phyloP scores from a whole-genome alignment of 2,888 invertebrate species.

The Itoplectis maculator region DNA sequence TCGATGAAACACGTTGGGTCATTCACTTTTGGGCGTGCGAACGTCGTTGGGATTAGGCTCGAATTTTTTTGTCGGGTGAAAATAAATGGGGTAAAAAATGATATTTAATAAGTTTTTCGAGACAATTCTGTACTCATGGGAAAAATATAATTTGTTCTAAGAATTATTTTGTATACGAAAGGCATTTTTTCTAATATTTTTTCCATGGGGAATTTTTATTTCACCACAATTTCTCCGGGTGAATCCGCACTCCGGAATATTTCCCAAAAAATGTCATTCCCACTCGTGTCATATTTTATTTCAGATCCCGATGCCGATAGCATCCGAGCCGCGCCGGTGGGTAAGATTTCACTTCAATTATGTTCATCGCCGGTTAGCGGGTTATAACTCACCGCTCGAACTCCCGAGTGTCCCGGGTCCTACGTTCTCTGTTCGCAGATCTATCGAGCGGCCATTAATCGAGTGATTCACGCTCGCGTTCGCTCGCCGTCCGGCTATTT shows the following conservation, averaged over 20 bases:
- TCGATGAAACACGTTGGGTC: slow-evolving; percentile 9
- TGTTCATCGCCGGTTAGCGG: slow-evolving; percentile 5
- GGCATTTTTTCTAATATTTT: too few relatives aligned
- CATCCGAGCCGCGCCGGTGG: too few relatives aligned
- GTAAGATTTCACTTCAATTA: background rate
- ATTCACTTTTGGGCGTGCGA: background rate
- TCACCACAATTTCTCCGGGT: too few relatives aligned
- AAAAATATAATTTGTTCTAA: too few relatives aligned
- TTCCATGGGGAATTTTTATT: too few relatives aligned
- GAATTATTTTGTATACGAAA: too few relatives aligned
- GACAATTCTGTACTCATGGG: background rate
- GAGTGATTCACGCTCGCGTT: slow-evolving; percentile 65
- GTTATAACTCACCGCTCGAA: background rate
- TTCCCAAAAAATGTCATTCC: too few relatives aligned
- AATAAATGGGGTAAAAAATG: too few relatives aligned
- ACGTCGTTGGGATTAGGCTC: slow-evolving; percentile 9
- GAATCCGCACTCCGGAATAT: too few relatives aligned
- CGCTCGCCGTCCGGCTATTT: slow-evolving; percentile 57
- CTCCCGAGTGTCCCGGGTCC: background rate
- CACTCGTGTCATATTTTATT: too few relatives aligned
- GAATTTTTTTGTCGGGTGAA: background rate
- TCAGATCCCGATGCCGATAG: too few relatives aligned
- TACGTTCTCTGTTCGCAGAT: background rate
- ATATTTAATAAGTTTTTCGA: too few relatives aligned
- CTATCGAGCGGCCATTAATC: slow-evolving; percentile 66